Evolutionary conservation across 2,113 vertebrate genomes (phyloP).

Genomic region (Phyllostomus hastatus): DNA sequence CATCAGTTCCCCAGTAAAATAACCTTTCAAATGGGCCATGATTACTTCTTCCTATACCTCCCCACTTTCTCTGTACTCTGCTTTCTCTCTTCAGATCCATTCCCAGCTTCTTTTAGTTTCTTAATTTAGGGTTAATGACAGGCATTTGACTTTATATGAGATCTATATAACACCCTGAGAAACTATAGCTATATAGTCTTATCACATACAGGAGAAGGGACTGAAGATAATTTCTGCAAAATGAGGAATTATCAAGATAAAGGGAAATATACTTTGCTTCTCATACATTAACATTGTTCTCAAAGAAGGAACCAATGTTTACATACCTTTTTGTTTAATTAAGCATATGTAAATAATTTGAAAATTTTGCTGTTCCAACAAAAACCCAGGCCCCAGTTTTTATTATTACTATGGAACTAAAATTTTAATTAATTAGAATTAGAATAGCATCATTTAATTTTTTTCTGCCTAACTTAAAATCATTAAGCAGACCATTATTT

Average conservation of each 20-base stretch:
- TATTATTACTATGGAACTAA: conserved; percentile 42
- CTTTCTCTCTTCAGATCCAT: not conserved
- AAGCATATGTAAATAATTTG: conserved; percentile 23
- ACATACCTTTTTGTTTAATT: not conserved
- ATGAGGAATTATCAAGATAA: not conserved
- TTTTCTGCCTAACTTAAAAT: conserved; percentile 54
- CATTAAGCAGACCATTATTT: not conserved
- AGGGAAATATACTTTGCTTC: not conserved
- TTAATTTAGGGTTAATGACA: not conserved
- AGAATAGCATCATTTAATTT: not conserved
- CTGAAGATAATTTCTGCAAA: not conserved
- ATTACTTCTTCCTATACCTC: not conserved
- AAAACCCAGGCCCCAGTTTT: not conserved
- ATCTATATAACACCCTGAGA: not conserved
- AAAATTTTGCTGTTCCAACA: not conserved
- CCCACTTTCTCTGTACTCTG: not conserved
- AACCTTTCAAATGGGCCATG: not conserved
- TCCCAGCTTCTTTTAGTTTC: not conserved
- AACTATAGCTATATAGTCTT: not conserved
- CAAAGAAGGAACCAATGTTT: not conserved
- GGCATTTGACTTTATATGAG: not conserved
- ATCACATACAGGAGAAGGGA: not conserved
- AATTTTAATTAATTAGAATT: conserved; percentile 32
- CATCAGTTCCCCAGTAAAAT: not conserved
- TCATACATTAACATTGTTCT: not conserved